Evolutionary conservation across 2,888 invertebrate species (phyloP).

Genomic region (Oxystoma pomonae): DNA sequence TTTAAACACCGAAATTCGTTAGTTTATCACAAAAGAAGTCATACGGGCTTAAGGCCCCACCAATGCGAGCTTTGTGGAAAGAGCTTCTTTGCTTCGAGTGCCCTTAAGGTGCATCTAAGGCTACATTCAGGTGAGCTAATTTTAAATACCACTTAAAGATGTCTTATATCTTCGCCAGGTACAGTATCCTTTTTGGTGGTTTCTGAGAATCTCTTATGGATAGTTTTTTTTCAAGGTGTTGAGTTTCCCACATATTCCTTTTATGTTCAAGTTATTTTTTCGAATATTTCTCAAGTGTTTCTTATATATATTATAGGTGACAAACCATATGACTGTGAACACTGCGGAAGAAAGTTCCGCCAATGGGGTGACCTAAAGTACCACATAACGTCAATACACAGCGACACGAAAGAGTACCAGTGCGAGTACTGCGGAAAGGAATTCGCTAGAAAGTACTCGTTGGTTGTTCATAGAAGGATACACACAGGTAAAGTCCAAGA

Average conservation of each 20-base stretch:
- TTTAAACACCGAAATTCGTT: slow-evolving; percentile 81
- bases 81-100: slow-evolving; percentile 77
- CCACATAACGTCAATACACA: slow-evolving; percentile 79
- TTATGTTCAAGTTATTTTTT: too few species aligned
- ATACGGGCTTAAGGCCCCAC: slow-evolving; percentile 68
- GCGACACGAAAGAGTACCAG: slow-evolving; percentile 75
- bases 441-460: slow-evolving; percentile 82
- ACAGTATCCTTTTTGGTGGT: too few species aligned
- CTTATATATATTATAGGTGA: slow-evolving; percentile 77
- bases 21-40: slow-evolving; percentile 78
- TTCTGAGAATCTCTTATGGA: too few species aligned
- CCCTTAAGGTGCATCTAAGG: slow-evolving; percentile 77
- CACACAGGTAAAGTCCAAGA: slow-evolving; percentile 34
- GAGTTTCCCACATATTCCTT: too few species aligned
- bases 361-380: slow-evolving; percentile 89
- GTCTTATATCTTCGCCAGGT: too few species aligned
- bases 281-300: slow-evolving; percentile 79
- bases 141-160: too few species aligned
- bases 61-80: slow-evolving; percentile 78
- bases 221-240: too few species aligned
- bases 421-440: slow-evolving; percentile 88
- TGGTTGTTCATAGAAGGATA: slow-evolving; percentile 72
- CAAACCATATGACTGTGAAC: slow-evolving; percentile 78
- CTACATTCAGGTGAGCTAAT: slow-evolving; percentile 65
- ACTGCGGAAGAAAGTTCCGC: slow-evolving; percentile 73